Evolutionary conservation across 2,797 vertebrate species (phyloP).

Genomic region (Ibycter americanus): DNA sequence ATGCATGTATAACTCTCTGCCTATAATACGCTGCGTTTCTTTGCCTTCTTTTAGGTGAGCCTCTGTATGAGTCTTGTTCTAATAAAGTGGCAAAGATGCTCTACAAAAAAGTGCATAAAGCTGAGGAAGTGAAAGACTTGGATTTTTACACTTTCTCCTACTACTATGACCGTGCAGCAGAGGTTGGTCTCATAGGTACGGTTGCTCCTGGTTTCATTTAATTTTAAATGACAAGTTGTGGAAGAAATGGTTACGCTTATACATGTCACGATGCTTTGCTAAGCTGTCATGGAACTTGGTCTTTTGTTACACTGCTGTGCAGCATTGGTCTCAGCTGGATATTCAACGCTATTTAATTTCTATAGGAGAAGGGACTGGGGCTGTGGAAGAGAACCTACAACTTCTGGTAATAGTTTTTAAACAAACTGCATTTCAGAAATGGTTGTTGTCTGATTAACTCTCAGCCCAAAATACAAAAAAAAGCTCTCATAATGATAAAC

Average conservation of each 20-base stretch:
- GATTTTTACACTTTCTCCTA: slow-evolving; percentile 93
- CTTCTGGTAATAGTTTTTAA: neutral
- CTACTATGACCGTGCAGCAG: slow-evolving; percentile 90
- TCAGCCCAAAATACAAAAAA: neutral
- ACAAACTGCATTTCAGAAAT: neutral
- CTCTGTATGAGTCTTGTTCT: slow-evolving; percentile 82
- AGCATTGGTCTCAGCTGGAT: neutral
- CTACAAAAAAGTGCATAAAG: slow-evolving; percentile 79
- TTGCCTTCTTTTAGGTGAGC: slow-evolving; percentile 70
- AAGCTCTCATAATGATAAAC: neutral
- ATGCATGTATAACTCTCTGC: neutral
- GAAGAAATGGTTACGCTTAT: neutral
- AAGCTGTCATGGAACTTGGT: neutral
- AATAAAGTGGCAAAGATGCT: slow-evolving; percentile 85
- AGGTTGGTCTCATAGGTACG: slow-evolving; percentile 85
- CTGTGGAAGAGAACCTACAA: neutral
- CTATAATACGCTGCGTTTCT: neutral
- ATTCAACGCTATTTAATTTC: neutral
- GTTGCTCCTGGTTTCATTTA: neutral
- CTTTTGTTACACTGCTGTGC: neutral
- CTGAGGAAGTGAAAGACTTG: slow-evolving; percentile 76
- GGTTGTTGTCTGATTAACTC: neutral
- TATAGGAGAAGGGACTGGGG: neutral
- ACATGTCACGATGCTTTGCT: neutral
- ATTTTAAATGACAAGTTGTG: neutral